Percentiles rank a stretch among this genome's conserved stretches.
Evolutionary conservation across 2,888 invertebrate species (phyloP).

Genomic region (Chymomyza procnemis): DNA sequence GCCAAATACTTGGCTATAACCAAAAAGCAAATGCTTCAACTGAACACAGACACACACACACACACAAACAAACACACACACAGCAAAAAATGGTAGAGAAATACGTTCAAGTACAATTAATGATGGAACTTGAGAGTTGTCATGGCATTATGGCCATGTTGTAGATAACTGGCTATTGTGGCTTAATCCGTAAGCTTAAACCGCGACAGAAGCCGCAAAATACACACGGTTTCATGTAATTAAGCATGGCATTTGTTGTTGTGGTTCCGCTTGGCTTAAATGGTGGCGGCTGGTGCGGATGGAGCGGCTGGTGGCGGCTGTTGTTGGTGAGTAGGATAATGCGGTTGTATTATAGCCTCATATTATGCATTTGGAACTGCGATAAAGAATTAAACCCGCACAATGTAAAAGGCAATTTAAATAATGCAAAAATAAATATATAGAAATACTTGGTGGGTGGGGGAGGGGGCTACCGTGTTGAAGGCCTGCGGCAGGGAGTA

Average conservation of each 20-base stretch:
- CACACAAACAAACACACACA: neutral
- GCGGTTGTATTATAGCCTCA: neutral
- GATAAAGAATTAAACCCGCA: slow-evolving; percentile 44
- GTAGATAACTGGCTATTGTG: slow-evolving; percentile 33
- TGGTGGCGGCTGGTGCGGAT: slow-evolving; percentile 24
- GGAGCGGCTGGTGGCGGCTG: slow-evolving; percentile 14
- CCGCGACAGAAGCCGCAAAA: slow-evolving; percentile 17
- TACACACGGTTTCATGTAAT: slow-evolving; percentile 53
- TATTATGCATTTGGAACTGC: slow-evolving; percentile 12
- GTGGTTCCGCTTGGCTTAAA: neutral
- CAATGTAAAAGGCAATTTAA: slow-evolving; percentile 44
- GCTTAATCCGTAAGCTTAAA: slow-evolving; percentile 43
- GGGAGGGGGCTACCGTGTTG: no score
- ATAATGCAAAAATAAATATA: slow-evolving; percentile 44
- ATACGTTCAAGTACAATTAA: slow-evolving; percentile 47
- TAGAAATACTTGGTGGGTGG: slow-evolving; percentile 31
- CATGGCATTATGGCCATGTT: slow-evolving; percentile 35
- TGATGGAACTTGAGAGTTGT: slow-evolving; percentile 46
- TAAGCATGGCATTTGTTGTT: slow-evolving; percentile 53
- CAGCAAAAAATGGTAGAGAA: slow-evolving; percentile 1
- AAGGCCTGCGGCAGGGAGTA: neutral
- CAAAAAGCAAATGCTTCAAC: no score
- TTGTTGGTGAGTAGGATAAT: slow-evolving; percentile 32
- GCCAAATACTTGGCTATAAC: neutral
- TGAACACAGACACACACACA: no score